Evolutionary conservation across 1,140 invertebrate species (phyloP).

Genomic region (Palaemon carinicauda): DNA sequence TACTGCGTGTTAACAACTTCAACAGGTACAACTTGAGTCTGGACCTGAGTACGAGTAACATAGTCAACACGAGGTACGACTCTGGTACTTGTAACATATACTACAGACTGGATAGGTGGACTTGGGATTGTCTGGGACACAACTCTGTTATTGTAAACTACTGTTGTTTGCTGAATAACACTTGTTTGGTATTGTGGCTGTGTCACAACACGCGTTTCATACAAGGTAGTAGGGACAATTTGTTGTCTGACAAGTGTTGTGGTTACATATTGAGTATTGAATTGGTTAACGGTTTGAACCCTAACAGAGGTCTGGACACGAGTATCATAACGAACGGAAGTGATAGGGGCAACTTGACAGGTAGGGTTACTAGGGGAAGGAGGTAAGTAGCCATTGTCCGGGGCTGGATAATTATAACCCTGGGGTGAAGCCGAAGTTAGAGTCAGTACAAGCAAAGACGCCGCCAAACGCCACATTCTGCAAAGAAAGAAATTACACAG

Average conservation of each 20-base stretch:
- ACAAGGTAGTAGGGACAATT: slow-evolving; percentile 35
- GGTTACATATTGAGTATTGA: slow-evolving; percentile 32
- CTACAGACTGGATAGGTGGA: slow-evolving; percentile 3
- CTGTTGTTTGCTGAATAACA: slow-evolving; percentile 22
- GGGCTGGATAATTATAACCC: slow-evolving; percentile 16
- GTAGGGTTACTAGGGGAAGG: not conserved
- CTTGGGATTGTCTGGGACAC: slow-evolving; percentile 29
- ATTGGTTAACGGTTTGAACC: slow-evolving; percentile 10
- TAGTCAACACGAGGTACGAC: slow-evolving; percentile 47
- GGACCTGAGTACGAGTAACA: slow-evolving; percentile 34
- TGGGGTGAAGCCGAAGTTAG: slow-evolving; percentile 20
- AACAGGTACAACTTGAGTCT: slow-evolving; percentile 47
- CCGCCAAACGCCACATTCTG: slow-evolving; percentile 51
- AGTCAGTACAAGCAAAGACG: slow-evolving; percentile 29
- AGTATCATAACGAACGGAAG: not conserved
- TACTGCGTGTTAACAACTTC: slow-evolving; percentile 30
- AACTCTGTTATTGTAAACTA: not conserved
- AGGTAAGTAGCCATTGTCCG: slow-evolving; percentile 12
- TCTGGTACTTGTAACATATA: slow-evolving; percentile 25
- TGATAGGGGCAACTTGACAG: slow-evolving; percentile 16
- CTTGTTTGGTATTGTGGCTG: slow-evolving; percentile 44
- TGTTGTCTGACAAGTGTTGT: slow-evolving; percentile 38
- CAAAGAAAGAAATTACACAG: slow-evolving; percentile 53
- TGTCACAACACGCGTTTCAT: slow-evolving; percentile 30
- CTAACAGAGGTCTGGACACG: slow-evolving; percentile 23